Base-by-base conservation (phyloP, 2,113 vertebrate species). In the Oreocharis arfaki region DNA sequence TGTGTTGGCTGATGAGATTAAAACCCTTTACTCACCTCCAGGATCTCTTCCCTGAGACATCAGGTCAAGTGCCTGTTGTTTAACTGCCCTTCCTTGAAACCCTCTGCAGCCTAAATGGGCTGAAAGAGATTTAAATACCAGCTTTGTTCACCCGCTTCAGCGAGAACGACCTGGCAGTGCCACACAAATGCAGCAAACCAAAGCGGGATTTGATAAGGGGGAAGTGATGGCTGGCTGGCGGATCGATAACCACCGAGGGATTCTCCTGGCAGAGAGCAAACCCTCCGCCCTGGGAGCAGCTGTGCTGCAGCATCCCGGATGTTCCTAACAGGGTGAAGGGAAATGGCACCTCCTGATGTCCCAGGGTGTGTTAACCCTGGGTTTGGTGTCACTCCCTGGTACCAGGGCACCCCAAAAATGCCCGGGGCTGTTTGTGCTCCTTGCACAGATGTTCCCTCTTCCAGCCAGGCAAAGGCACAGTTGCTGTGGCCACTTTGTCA, bases 351-450 rank as follows among this genome's bases (percentile, higher is more conserved):
- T 71, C n/a, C n/a, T 21, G n/a, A 23, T 42, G 30, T 9, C 23
- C 15, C 22, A n/a, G 77, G 69, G 16, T 9, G 33, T 33, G 61
- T 39, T n/a, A 24, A 64, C 24, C 41, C 63, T 3, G 7, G 23
- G 35, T 44, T 41, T 26, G 37, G 28, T 9, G 53, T 6, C 53
- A 9, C 16, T 33, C 16, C 3, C 27, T 49, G 33, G 0, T 9
- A 5, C 8, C 9, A 17, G 42, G n/a, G 26, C 57, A 68, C 32
- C 41, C 53, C 18, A 27, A 23, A 75, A 46, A 17, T 37, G 44
- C 67, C 33, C 1, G 7, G 0, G 3, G 35, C 28, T 53, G 0
- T 33, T 15, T 16, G 19, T 33, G 3, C 44, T 55, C 44, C 53
- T 70, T 20, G n/a, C 20, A 3, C 16, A 20, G 52, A 22, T n/a